Conservation (phyloP, 2,888 invertebrate genomes). For the Anticlea derivata region DNA sequence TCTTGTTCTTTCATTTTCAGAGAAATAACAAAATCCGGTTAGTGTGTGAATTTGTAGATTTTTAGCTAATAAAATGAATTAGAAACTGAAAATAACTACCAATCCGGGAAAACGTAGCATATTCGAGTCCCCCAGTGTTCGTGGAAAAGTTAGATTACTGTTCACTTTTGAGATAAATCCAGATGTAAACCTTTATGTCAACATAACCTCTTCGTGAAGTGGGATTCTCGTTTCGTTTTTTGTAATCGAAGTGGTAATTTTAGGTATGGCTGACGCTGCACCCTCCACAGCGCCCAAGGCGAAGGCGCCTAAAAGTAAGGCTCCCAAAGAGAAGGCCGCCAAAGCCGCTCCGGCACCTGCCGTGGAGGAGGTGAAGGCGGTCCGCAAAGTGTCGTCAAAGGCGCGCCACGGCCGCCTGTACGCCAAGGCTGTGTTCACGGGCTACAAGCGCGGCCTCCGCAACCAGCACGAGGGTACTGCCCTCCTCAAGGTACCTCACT, state of each 20-base stretch:
- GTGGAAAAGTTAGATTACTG: constrained; percentile 50
- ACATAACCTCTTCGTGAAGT: constrained; percentile 67
- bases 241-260: constrained; percentile 52
- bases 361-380: constrained; percentile 76
- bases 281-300: constrained; percentile 82
- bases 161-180: constrained; percentile 50
- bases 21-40: constrained; percentile 69
- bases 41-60: constrained; percentile 56
- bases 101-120: constrained; percentile 28
- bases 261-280: constrained; percentile 86
- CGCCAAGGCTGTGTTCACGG: constrained; percentile 98
- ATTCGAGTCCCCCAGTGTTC: constrained; percentile 20
- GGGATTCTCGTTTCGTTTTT: constrained; percentile 36
- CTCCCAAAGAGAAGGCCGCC: constrained; percentile 81
- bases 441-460: constrained; percentile 96
- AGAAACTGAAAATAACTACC: constrained; percentile 45
- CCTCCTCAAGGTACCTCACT: constrained; percentile 88
- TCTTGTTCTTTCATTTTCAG: constrained; percentile 69
- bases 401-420: constrained; percentile 93
- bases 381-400: constrained; percentile 77
- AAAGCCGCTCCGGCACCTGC: constrained; percentile 82
- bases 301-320: constrained; percentile 83
- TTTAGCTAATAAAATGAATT: constrained; percentile 34
- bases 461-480: constrained; percentile 99
- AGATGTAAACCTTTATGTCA: constrained; percentile 70